Evolutionary conservation across 2,888 invertebrate genomes (phyloP).

Genomic region (Drosophila subquinaria): DNA sequence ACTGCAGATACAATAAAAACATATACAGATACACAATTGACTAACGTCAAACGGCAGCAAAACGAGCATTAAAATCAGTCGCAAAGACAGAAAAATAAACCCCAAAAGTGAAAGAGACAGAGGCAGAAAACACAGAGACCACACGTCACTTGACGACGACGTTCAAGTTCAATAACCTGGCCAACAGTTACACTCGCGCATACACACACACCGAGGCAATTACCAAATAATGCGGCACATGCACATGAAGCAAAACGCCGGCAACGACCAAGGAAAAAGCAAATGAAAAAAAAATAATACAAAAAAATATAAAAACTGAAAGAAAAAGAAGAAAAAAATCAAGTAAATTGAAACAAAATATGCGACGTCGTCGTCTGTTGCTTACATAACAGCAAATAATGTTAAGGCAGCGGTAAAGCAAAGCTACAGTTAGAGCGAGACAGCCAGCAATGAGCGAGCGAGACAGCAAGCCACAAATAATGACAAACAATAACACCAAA

Average conservation of each 20-base stretch:
- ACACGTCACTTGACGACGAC: constrained; percentile 78
- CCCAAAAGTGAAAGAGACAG: constrained; percentile 21
- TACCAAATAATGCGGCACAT: constrained; percentile 78
- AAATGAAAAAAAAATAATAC: constrained; percentile 38
- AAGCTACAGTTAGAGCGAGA: constrained; percentile 40
- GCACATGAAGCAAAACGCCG: constrained; percentile 77
- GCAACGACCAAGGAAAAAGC: constrained; percentile 45
- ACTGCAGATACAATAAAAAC: constrained; percentile 41
- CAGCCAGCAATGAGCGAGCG: constrained; percentile 7
- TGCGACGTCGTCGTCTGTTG: constrained; percentile 56
- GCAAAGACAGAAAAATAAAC: constrained; percentile 46
- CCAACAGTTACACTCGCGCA: constrained; percentile 68
- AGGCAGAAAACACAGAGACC: constrained; percentile 22
- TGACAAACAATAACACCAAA: constrained; percentile 67
- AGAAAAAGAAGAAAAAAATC: constrained; percentile 30
- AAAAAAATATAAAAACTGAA: constrained; percentile 21
- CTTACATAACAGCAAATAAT: constrained; percentile 81
- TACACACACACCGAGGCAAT: constrained; percentile 57
- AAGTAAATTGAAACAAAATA: constrained; percentile 77
- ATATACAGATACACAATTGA: constrained; percentile 54
- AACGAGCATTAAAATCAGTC: constrained; percentile 61
- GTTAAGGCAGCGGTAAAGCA: constrained; percentile 77
- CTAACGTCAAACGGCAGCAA: constrained; percentile 65
- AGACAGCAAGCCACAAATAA: constrained; percentile 48
- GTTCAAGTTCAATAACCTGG: constrained; percentile 81